phyloP scores from a whole-genome alignment of 2,797 vertebrate species.

The Catostomus latipinnis region DNA sequence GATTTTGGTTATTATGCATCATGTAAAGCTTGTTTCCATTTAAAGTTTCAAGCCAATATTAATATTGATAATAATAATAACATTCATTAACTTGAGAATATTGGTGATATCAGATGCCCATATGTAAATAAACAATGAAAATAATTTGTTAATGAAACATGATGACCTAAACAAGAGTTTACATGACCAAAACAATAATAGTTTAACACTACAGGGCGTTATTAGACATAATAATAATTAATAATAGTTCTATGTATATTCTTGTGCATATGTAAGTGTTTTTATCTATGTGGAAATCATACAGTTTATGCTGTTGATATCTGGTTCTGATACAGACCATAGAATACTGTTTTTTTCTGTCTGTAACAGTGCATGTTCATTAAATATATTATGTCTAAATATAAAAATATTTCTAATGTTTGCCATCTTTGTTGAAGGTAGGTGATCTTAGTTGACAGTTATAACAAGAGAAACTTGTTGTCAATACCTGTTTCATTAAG shows the following conservation, averaged over 20 bases:
- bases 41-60: background rate
- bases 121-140: background rate
- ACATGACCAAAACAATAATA: too few relatives aligned
- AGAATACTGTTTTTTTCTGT: too few relatives aligned
- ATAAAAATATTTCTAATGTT: too few relatives aligned
- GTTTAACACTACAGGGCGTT: too few relatives aligned
- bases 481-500: background rate
- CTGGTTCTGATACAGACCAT: background rate
- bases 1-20: slow-evolving; percentile 8
- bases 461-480: background rate
- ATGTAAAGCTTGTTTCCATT: background rate
- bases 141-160: too few relatives aligned
- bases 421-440: too few relatives aligned
- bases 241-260: background rate
- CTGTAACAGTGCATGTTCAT: too few relatives aligned
- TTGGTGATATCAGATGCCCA: background rate
- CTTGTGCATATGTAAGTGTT: background rate
- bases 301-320: background rate
- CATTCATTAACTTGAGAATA: background rate
- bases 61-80: background rate
- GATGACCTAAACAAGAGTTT: too few relatives aligned
- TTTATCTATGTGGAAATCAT: background rate
- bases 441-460: background rate
- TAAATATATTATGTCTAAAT: background rate
- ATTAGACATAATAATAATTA: background rate